Evolutionary conservation across 2,113 vertebrate genomes (phyloP).

Genomic region (Megalops atlanticus): DNA sequence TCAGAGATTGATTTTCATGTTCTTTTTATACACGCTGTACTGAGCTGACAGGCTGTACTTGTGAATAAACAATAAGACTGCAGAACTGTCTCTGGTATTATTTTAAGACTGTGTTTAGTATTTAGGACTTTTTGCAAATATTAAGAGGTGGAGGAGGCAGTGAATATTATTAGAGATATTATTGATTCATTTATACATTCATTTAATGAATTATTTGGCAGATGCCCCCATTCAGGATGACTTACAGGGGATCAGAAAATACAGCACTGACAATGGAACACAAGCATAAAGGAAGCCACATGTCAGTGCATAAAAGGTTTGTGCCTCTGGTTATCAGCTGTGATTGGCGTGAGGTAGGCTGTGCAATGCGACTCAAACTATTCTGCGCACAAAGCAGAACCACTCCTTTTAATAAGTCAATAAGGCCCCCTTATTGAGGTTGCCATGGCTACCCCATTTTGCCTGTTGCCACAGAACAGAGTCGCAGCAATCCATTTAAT

Average conservation of each 20-base stretch:
- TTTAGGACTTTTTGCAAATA: too few relatives aligned
- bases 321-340: neutral
- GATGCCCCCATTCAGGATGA: neutral
- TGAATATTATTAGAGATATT: too few relatives aligned
- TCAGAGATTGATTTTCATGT: neutral
- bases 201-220: too few relatives aligned
- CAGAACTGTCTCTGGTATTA: too few relatives aligned
- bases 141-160: too few relatives aligned
- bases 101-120: too few relatives aligned
- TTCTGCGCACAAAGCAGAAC: neutral
- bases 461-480: neutral
- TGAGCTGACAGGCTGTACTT: neutral
- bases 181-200: too few relatives aligned
- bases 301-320: neutral
- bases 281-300: too few relatives aligned
- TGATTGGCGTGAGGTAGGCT: too few relatives aligned
- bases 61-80: neutral
- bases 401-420: neutral
- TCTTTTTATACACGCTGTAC: neutral
- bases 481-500: neutral
- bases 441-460: conserved; percentile 16
- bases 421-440: neutral
- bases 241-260: neutral
- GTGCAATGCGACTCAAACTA: neutral
- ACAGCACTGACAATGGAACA: neutral